Conservation (phyloP, 2,797 vertebrate genomes). For the Hippopotamyrus pictus region DNA sequence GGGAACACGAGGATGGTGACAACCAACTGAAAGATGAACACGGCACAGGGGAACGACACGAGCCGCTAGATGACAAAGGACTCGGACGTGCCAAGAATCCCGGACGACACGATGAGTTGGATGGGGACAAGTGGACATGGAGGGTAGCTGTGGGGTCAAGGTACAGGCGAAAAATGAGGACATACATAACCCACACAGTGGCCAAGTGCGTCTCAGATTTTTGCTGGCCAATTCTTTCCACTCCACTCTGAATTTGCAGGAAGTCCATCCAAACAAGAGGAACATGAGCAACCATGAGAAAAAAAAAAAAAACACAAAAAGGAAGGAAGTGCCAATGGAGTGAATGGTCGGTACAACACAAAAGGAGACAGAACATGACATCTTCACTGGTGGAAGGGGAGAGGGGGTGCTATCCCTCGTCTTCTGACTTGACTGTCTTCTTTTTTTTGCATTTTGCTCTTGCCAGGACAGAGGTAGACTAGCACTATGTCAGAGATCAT, state of each 20-base stretch:
- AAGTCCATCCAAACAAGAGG: slow-evolving; percentile 53
- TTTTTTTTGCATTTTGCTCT: slow-evolving; percentile 39
- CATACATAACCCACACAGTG: slow-evolving; percentile 45
- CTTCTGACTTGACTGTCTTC: slow-evolving; percentile 61
- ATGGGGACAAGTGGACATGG: neutral
- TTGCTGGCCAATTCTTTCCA: slow-evolving; percentile 42
- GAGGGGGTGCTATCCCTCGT: slow-evolving; percentile 44
- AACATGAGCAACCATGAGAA: slow-evolving; percentile 45
- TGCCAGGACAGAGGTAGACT: slow-evolving; percentile 41
- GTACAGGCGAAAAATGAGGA: neutral
- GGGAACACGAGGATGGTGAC: slow-evolving; percentile 47
- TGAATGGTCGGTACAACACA: slow-evolving; percentile 50
- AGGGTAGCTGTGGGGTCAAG: neutral
- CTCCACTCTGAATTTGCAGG: slow-evolving; percentile 47
- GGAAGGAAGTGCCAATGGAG: slow-evolving; percentile 54
- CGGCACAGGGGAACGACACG: slow-evolving; percentile 24
- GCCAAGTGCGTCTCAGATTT: slow-evolving; percentile 43
- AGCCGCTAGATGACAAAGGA: neutral
- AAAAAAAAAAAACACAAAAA: slow-evolving; percentile 11
- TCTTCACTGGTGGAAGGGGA: slow-evolving; percentile 56
- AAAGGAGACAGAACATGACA: slow-evolving; percentile 52
- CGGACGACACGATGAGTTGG: neutral
- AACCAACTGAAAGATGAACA: slow-evolving; percentile 48
- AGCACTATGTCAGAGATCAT: slow-evolving; percentile 46
- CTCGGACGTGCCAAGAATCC: neutral